Base-by-base conservation (phyloP, 2,888 invertebrate species). In the Lamellibrachia satsuma region DNA sequence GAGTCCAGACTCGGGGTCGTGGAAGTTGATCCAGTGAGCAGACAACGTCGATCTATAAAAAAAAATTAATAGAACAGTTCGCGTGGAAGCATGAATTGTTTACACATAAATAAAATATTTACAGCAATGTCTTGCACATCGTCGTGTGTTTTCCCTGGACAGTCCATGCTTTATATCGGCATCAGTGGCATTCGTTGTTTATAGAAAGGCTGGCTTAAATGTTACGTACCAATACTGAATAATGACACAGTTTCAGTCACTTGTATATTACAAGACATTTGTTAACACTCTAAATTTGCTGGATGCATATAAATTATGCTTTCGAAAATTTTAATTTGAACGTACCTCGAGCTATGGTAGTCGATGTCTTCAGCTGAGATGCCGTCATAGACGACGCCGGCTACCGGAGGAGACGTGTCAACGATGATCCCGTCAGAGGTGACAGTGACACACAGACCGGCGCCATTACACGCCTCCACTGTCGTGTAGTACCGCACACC, bases 331-430 rank as follows among this genome's bases (percentile, higher is more conserved):
- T 22, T 75, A 75, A 6, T 22, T 22, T 22, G 22, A 75, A 15
- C n/a, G 22, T 75, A 75, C 75, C 22, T 75, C 22, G 75, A 75
- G 22, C 75, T 75, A 6, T 75, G 75, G 22, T 15, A 75, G 75
- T 75, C 75, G 22, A 75, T 15, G 75, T 75, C 75, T 75, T 75
- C 75, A 22, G 75, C 22, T 6, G 75, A 11, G 22, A 75, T 75
- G 75, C 22, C 22, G 75, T 75, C 75, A 6, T 22, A 75, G 3
- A 91, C 91, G 7, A 52, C 91, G 7, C 52, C 91, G 27, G 15
- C 52, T 51, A 91, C 11, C 39, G 91, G 91, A 15, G 91, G 91
- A 15, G 91, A 91, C 91, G 91, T 91, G 91, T 91, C 91, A 52
- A n/a, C 91, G 52, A 91, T 51, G 52, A 52, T 39, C 91, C 91